Evolutionary conservation across 92 coral and sea anemone species (phyloP), one percentile per base, ranked within the genome.

Genomic region (Muricea muricata): DNA sequence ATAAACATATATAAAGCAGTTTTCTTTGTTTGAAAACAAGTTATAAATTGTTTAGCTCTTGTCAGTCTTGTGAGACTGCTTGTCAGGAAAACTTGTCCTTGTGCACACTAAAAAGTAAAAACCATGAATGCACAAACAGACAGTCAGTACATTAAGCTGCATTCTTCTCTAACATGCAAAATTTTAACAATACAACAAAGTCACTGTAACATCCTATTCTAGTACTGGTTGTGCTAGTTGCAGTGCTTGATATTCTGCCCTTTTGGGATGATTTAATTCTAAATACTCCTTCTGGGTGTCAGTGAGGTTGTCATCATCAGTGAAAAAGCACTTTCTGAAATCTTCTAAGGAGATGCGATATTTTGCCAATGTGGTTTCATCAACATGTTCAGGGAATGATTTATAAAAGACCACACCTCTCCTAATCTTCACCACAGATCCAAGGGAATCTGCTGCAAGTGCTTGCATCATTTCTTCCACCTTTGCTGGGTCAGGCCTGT

Each of bases 361-460:
- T 61, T 73, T 42, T 2, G 79, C 79, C 58, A 73, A 17, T 15
- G 57, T 5, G 1, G 79, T 73, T 8, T 4, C 61, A 33, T 31
- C 12, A 42, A 73, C 34, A 1, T 24, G 33, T 3, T 24, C 18
- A n/a, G 79, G 79, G 41, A 73, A 73, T 17, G 26, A 56, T 41
- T 72, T 72, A 23, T 72, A 72, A 41, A 72, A 72, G 41, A 72
- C 2, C 23, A 35, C 56, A 40, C 79, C 79, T 42, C 79, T 6
- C 73, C 40, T 65, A 3, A 73, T 61, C 18, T 42, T 73, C 23
- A 9, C 58, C 7, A 45, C 37, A 6, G 79, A 12, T 15, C 79
- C 79, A 1, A 73, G 24, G 15, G 79, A 73, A n/a, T 73, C 79
- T 42, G 45, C 9, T 29, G 8, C 1, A 8, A 73, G 61, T 24